phyloP scores from a whole-genome alignment of 2,113 vertebrate species.

The Rhinoderma darwinii region DNA sequence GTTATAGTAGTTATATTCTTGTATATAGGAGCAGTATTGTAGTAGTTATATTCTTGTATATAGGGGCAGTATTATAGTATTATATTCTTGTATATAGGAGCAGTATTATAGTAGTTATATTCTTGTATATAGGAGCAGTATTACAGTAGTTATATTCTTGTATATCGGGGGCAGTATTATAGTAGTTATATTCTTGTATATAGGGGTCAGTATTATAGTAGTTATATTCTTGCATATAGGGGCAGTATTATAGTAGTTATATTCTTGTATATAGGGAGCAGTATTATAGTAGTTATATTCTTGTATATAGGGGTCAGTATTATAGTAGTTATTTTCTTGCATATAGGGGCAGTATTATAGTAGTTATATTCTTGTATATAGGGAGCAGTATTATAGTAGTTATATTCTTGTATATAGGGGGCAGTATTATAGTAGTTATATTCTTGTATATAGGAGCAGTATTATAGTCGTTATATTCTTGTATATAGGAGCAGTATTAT shows the following conservation, averaged over 20 bases:
- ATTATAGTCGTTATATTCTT: too few species aligned
- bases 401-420: background rate
- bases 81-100: background rate
- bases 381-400: background rate
- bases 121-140: background rate
- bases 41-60: background rate
- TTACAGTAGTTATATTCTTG: slow-evolving; percentile 1
- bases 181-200: background rate
- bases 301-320: background rate
- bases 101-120: background rate
- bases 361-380: background rate
- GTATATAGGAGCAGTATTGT: too few species aligned
- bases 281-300: slow-evolving; percentile 5
- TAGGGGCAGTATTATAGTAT: background rate
- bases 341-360: background rate
- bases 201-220: background rate
- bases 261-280: background rate
- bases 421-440: slow-evolving; percentile 14
- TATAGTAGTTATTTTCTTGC: slow-evolving; percentile 8
- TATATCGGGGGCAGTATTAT: too few species aligned
- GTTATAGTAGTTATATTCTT: too few species aligned
- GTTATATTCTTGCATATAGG: slow-evolving; percentile 5
- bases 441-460: background rate
- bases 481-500: background rate
- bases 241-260: background rate